Evolutionary conservation across 1,140 invertebrate genomes (phyloP).

Genomic region (Vanessa tameamea): DNA sequence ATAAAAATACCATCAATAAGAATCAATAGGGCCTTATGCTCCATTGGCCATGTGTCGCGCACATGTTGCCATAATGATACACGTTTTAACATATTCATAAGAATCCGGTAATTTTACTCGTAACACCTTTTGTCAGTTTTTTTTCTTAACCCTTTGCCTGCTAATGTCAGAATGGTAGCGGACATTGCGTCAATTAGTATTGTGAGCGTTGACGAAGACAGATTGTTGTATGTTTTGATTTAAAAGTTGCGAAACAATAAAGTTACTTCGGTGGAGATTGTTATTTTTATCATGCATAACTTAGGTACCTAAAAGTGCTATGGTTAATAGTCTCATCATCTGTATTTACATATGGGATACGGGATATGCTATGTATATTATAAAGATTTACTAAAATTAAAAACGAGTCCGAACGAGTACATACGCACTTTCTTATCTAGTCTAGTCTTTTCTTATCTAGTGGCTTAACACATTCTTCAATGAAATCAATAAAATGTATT

Average conservation of each 20-base stretch:
- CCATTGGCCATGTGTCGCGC: conserved; percentile 68
- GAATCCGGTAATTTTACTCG: conserved; percentile 60
- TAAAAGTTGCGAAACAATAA: conserved; percentile 1
- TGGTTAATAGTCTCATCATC: no score
- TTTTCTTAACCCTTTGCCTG: conserved; percentile 50
- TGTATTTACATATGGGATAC: no score
- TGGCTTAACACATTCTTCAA: no score
- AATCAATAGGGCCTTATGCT: conserved; percentile 61
- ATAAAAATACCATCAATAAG: conserved; percentile 54
- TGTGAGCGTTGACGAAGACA: conserved; percentile 46
- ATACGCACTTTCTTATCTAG: no score
- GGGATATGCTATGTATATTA: no score
- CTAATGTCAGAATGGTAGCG: conserved; percentile 52
- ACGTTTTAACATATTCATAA: conserved; percentile 47
- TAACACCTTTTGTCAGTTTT: conserved; percentile 61
- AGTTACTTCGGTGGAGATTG: not conserved
- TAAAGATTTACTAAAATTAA: no score
- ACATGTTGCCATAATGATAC: conserved; percentile 59
- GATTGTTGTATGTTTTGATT: conserved; percentile 40
- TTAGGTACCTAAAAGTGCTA: no score
- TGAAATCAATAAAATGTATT: no score
- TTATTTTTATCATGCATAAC: no score
- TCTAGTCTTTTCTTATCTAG: no score
- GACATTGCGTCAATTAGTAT: conserved; percentile 55
- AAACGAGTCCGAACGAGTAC: no score